Conservation (phyloP, 1,140 invertebrate species). For the Schlechtendalia chinensis region DNA sequence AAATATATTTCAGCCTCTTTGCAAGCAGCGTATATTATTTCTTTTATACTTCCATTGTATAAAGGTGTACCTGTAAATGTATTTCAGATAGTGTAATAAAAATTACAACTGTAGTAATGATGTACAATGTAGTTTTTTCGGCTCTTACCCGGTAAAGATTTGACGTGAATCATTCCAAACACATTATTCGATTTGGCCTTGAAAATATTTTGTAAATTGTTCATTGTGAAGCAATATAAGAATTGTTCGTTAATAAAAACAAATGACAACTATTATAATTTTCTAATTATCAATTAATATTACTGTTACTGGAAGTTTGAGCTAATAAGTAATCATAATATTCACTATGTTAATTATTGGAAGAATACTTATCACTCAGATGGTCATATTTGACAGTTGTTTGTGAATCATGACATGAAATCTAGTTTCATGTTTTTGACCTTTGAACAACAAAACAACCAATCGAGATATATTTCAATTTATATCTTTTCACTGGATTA, state of each 20-base stretch:
- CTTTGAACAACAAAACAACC: background rate
- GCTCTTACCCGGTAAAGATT: conserved; percentile 67
- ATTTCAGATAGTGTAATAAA: conserved; percentile 39
- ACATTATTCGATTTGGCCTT: conserved; percentile 56
- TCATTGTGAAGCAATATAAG: conserved; percentile 18
- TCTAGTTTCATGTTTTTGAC: background rate
- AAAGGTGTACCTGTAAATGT: conserved; percentile 62
- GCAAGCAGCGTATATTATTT: conserved; percentile 62
- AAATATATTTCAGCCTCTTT: conserved; percentile 65
- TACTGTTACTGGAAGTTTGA: background rate
- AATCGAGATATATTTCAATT: background rate
- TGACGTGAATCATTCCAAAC: conserved; percentile 76
- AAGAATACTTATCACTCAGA: conserved; percentile 15
- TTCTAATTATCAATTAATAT: background rate
- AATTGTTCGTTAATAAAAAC: background rate
- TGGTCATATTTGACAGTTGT: conserved; percentile 16
- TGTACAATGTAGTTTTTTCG: background rate
- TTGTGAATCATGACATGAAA: background rate
- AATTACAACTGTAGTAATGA: background rate
- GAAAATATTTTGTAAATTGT: conserved; percentile 50
- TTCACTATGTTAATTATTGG: background rate
- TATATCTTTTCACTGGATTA: background rate
- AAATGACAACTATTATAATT: background rate
- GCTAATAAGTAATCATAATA: conserved; percentile 5
- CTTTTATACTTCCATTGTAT: conserved; percentile 57